Percentiles rank a stretch among this genome's conserved stretches.
These are phyloP conservation scores for Ploceus nigricollis DNA, from an alignment of 2,113 vertebrate genomes.

Conservation along the genomic window DNA sequence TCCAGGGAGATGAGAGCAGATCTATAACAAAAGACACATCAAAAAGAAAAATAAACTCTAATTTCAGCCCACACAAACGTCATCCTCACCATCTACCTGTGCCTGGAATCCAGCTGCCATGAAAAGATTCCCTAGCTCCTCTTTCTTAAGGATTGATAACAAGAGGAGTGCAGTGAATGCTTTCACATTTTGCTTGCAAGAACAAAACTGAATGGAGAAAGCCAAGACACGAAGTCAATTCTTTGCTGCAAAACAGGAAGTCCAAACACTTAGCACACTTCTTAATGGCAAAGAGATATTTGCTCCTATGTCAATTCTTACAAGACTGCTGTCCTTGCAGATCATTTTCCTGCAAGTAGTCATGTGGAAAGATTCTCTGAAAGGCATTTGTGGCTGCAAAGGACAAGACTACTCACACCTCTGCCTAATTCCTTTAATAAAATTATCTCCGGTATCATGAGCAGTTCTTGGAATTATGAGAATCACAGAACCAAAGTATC, in stretches of 20 bases:
- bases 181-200: background rate
- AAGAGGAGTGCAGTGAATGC: background rate
- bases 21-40: background rate
- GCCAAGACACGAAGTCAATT: background rate
- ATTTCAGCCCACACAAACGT: background rate
- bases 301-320: background rate
- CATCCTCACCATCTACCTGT: background rate
- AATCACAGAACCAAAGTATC: background rate
- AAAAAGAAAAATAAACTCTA: background rate
- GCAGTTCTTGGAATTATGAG: background rate
- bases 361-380: background rate
- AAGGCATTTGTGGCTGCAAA: background rate
- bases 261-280: background rate
- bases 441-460: background rate
- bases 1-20: conserved; percentile 32
- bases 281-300: background rate
- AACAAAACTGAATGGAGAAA: background rate
- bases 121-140: background rate
- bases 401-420: background rate
- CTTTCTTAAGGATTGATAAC: background rate
- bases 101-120: background rate
- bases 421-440: background rate
- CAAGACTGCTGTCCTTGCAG: background rate
- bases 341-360: background rate
- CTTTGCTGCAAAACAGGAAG: background rate